Base-by-base conservation (phyloP, 2,797 vertebrate genomes). In the Octomys mimax region DNA sequence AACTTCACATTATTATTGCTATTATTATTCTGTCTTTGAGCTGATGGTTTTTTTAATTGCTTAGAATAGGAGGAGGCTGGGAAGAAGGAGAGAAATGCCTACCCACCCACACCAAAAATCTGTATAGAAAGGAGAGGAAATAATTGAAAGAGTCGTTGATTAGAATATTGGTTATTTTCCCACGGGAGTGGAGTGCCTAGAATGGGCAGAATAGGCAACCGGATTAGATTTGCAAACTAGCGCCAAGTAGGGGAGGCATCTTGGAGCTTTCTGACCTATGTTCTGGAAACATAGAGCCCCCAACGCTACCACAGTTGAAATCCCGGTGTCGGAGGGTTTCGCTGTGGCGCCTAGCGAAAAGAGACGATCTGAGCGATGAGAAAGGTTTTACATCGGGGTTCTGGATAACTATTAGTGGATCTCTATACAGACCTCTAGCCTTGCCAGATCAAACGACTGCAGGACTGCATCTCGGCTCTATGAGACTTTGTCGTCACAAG, bases 1-100 rank as follows among this genome's bases (percentile, higher is more conserved):
- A 97, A 98, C 94, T 95, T 86, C 78, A 96, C 91, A 36, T 95
- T 96, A 96, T 96, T 96, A 93, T 96, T 95, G 80, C 89, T 94
- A 94, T 91, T 94, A 97, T 96, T 95, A 91, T 96, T 92, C 68
- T 75, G 95, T 95, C 92, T 82, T 83, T 96, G 93, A 96, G 89
- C 89, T 87, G 87, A 96, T 95, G 87, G 36, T 92, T 92, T 95
- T 95, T 96, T 84, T 95, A 97, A 96, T 96, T 97, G 79, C 73
- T 96, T 96, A 90, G 88, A 92, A 96, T 88, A 83, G 71, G 31
- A 54, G 70, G 36, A 92, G n/a, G 54, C 36, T 91, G 46, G 52
- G 33, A 95, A 85, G 83, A 86, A 62, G 64, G 46, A 83, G 39
- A 94, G 68, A 94, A 49, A 96, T 90, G n/a, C 71, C 75, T 75